phyloP scores from a whole-genome alignment of 2,113 vertebrate species.

The Neodon shergylaensis region DNA sequence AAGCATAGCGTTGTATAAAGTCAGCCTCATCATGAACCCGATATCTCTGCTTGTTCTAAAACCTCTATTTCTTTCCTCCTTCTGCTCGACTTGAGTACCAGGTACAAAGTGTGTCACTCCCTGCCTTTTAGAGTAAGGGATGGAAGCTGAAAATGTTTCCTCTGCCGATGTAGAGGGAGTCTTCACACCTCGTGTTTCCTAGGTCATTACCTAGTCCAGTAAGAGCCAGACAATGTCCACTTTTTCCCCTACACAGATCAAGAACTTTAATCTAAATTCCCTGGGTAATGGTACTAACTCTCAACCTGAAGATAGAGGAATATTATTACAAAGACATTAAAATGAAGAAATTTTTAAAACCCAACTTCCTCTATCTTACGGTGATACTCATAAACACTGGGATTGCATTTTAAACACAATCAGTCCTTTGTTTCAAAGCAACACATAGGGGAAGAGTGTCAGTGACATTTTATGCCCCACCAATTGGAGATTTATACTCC shows the following conservation, averaged over 20 bases:
- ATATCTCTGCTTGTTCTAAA: background rate
- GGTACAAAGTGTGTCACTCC: background rate
- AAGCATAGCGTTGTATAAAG: background rate
- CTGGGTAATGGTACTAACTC: background rate
- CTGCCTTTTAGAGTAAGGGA: background rate
- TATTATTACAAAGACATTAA: background rate
- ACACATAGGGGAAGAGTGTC: background rate
- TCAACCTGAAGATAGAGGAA: background rate
- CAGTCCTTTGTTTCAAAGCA: background rate
- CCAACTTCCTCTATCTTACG: background rate
- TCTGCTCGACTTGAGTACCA: background rate
- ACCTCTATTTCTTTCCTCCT: background rate
- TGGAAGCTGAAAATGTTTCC: background rate
- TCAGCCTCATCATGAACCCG: background rate
- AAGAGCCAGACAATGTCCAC: background rate
- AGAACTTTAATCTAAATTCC: constrained; percentile 1
- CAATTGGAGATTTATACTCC: background rate
- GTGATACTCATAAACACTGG: background rate
- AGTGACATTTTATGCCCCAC: background rate
- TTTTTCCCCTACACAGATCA: background rate
- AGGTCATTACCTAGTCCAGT: background rate
- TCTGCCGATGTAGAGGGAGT: background rate
- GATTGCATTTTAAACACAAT: constrained; percentile 1
- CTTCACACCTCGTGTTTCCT: background rate
- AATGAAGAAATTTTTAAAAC: background rate